Evolutionary conservation across 2,113 vertebrate species (phyloP).

Genomic region (Pungitius pungitius): DNA sequence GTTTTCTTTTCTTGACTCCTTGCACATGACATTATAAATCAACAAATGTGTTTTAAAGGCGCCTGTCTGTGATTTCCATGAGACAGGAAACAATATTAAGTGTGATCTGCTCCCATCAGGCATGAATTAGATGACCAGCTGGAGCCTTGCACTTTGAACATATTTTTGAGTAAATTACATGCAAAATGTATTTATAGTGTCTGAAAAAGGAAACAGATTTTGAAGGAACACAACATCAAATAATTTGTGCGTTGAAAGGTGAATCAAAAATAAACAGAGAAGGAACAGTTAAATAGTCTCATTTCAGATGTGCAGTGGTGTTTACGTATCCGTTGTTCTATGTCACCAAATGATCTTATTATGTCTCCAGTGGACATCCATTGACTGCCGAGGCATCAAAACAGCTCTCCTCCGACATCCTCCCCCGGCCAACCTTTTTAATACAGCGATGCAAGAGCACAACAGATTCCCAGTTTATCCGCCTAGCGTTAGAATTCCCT

Average conservation of each 20-base stretch:
- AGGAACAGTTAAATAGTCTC: conserved; percentile 76
- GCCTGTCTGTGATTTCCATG: conserved; percentile 62
- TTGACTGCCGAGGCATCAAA: not conserved
- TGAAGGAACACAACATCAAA: conserved; percentile 3
- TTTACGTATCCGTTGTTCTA: not conserved
- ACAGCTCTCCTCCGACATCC: conserved; percentile 8
- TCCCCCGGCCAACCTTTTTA: conserved; percentile 14
- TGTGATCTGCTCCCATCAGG: conserved; percentile 70
- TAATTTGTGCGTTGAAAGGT: conserved; percentile 16
- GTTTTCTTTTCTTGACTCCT: conserved; percentile 7
- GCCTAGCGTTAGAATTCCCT: conserved; percentile 43
- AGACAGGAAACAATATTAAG: conserved; percentile 59
- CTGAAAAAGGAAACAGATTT: conserved; percentile 35
- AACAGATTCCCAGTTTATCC: conserved; percentile 30
- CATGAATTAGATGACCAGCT: conserved; percentile 66
- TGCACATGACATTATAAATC: conserved; percentile 46
- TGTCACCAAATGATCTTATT: conserved; percentile 19
- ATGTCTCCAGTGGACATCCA: not conserved
- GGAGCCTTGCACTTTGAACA: conserved; percentile 56
- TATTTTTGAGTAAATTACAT: conserved; percentile 52
- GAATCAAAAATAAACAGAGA: conserved; percentile 11
- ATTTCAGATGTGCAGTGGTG: conserved; percentile 59
- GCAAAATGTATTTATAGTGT: conserved; percentile 37
- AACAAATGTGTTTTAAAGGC: conserved; percentile 41
- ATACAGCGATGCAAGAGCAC: conserved; percentile 20